Evolutionary conservation across 2,888 invertebrate species (phyloP).

Genomic region (Dryocosmus kuriphilus): DNA sequence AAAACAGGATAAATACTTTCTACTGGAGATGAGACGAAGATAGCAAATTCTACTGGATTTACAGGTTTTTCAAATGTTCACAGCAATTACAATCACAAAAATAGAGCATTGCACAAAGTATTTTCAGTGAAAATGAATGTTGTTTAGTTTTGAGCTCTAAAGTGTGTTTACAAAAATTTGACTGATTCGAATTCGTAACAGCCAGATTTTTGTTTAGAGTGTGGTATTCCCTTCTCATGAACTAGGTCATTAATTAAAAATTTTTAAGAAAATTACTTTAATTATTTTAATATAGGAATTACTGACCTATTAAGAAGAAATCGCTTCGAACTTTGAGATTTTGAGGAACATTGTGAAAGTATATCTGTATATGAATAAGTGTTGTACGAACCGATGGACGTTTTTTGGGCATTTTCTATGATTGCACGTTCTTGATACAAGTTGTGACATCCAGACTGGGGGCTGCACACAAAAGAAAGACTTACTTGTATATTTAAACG

Average conservation of each 20-base stretch:
- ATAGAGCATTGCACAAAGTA: too few relatives aligned
- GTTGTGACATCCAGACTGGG: slow-evolving; percentile 74
- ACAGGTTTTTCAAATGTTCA: too few relatives aligned
- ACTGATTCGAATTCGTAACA: not conserved
- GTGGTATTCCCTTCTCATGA: too few relatives aligned
- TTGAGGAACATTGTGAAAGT: not conserved
- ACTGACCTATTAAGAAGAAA: not conserved
- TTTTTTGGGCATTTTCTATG: slow-evolving; percentile 76
- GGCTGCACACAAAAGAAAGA: slow-evolving; percentile 71
- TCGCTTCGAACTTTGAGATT: not conserved
- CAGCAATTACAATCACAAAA: too few relatives aligned
- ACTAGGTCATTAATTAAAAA: too few relatives aligned
- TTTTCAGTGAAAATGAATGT: too few relatives aligned
- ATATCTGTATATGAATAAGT: slow-evolving; percentile 36
- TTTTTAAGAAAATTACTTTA: too few relatives aligned
- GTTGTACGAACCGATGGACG: slow-evolving; percentile 75
- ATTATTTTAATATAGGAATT: too few relatives aligned
- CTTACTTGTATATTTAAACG: slow-evolving; percentile 46
- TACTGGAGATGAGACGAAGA: not conserved
- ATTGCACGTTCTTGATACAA: slow-evolving; percentile 73
- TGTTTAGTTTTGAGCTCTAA: too few relatives aligned
- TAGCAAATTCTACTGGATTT: not conserved
- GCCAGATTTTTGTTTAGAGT: not conserved
- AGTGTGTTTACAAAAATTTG: too few relatives aligned
- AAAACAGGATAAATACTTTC: not conserved